Evolutionary conservation across 2,113 vertebrate genomes (phyloP).

Genomic region (Raja brachyura): DNA sequence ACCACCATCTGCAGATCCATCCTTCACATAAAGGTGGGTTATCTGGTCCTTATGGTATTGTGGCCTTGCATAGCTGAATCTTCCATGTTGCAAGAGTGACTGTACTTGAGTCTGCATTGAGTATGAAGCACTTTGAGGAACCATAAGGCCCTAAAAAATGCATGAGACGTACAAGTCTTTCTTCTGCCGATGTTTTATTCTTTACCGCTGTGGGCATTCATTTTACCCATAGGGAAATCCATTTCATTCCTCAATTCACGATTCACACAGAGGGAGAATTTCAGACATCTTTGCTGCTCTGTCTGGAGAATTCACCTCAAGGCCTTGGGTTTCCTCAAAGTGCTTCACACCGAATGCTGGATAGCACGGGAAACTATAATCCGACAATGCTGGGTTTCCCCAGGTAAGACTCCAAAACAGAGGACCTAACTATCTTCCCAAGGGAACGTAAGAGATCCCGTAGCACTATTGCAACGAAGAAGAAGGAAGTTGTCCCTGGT

Average conservation of each 20-base stretch:
- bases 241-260: neutral
- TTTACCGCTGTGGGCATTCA: neutral
- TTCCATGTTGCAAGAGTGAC: too few relatives aligned
- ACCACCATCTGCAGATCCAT: too few relatives aligned
- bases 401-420: neutral
- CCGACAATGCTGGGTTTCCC: neutral
- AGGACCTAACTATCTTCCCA: neutral
- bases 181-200: neutral
- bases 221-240: neutral
- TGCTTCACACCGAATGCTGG: too few relatives aligned
- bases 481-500: neutral
- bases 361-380: neutral
- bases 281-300: neutral
- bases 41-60: too few relatives aligned
- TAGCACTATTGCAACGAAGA: neutral
- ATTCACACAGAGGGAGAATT: neutral
- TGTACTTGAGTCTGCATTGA: too few relatives aligned
- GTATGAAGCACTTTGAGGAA: too few relatives aligned
- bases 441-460: neutral
- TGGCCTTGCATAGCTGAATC: too few relatives aligned
- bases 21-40: too few relatives aligned
- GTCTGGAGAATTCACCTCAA: neutral
- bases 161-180: too few relatives aligned
- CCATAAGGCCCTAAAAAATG: too few relatives aligned
- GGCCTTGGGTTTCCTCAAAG: neutral